phyloP scores from a whole-genome alignment of 2,888 invertebrate species.

The Heteropelma amictum region DNA sequence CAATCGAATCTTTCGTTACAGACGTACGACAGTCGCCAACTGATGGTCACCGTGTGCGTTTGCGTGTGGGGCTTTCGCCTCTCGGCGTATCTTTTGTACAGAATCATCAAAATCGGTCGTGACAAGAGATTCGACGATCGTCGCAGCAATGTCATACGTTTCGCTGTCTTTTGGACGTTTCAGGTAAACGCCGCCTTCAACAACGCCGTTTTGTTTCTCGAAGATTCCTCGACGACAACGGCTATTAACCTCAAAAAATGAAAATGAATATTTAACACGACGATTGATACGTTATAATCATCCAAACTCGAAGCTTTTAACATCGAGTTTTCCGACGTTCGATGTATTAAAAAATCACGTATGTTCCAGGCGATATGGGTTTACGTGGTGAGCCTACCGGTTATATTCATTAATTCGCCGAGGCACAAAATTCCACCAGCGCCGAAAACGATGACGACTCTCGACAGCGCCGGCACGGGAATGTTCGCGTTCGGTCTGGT shows the following conservation, averaged over 20 bases:
- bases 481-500: conserved; percentile 91
- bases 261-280: too few relatives aligned
- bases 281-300: too few relatives aligned
- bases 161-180: conserved; percentile 96
- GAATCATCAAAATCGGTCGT: conserved; percentile 93
- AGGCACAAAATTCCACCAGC: conserved; percentile 87
- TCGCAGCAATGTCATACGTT: conserved; percentile 90
- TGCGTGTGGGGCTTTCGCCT: conserved; percentile 93
- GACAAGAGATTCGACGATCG: conserved; percentile 95
- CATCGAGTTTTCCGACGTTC: too few relatives aligned
- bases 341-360: too few relatives aligned
- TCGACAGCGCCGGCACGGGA: conserved; percentile 91
- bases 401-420: conserved; percentile 93
- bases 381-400: conserved; percentile 92
- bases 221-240: too few relatives aligned
- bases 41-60: conserved; percentile 94
- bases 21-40: conserved; percentile 91
- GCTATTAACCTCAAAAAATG: too few relatives aligned
- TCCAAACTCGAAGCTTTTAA: too few relatives aligned
- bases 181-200: conserved; percentile 85
- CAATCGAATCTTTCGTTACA: conserved; percentile 72
- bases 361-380: conserved; percentile 95
- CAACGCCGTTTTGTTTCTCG: too few relatives aligned
- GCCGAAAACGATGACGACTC: conserved; percentile 91
- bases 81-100: conserved; percentile 92